Evolutionary conservation across 2,113 vertebrate species (phyloP), one percentile per base, ranked within the genome.

Genomic region (Toxotes chatareus): DNA sequence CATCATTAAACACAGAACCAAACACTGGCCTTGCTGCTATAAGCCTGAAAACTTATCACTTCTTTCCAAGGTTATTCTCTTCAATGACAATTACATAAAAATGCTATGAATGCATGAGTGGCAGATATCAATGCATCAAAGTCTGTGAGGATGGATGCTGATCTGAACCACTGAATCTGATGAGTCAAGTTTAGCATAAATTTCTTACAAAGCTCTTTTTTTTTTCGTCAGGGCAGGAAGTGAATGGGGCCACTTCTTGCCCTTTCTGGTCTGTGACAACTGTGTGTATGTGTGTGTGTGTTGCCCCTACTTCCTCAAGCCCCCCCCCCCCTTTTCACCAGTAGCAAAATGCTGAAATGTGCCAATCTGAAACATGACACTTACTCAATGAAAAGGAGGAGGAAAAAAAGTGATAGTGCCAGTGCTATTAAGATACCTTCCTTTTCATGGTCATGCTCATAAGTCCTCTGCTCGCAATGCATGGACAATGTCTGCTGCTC

Each of bases 401-500:
- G 46, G 71, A 83, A 76, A 56, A 77, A 40, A 82, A 85, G 46
- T 40, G 27, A 42, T 31, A 32, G 65, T 74, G 83, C 68, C 86
- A 60, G 63, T 34, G 42, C 74, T 88, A 36, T 89, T 92, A 91
- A 91, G 90, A 85, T 86, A 70, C 67, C 72, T 69, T 87, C 87
- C 76, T 85, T 91, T 75, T 79, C 57, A 87, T 49, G 76, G 51
- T 46, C 68, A 49, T 17, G 46, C 90, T 88, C 88, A 86, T 77
- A 91, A 84, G 87, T 89, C 83, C 64, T 69, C 68, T 73, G 85
- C 89, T 87, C 84, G 86, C 90, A 86, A 78, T 84, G 89, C 82
- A 57, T 44, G 80, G 82, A 84, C 76, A 49, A 57, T 82, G 87
- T 83, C 84, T 85, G 65, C 79, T 71, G 78, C 86, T 84, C 38